These are phyloP conservation scores for Babylonia areolata DNA, from an alignment of 1,140 invertebrate genomes.

Conservation along the genomic window DNA sequence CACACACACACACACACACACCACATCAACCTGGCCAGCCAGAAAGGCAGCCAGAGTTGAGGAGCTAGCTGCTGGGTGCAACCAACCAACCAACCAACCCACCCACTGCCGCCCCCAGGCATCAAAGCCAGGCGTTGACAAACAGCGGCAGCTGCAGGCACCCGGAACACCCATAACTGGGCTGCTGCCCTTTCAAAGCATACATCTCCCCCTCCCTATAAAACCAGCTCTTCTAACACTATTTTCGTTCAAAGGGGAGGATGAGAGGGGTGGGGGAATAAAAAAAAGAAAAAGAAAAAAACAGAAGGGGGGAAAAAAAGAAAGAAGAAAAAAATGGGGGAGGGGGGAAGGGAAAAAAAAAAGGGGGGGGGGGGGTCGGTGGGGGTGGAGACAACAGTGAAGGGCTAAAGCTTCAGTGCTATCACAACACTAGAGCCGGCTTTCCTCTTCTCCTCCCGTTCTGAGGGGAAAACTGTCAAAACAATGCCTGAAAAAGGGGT, in stretches of 20 bases:
- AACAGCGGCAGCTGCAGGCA: not conserved
- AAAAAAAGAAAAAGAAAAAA: not conserved
- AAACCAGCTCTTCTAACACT: not conserved
- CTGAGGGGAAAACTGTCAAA: not conserved
- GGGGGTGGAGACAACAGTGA: not conserved
- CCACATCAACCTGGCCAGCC: too few relatives aligned
- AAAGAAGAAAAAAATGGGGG: not conserved
- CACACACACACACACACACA: too few relatives aligned
- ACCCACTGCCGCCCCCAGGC: too few relatives aligned
- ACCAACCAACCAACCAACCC: too few relatives aligned
- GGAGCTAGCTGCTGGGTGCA: too few relatives aligned
- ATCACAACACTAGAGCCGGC: not conserved
- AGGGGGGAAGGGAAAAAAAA: too few relatives aligned
- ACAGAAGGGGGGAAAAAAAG: not conserved
- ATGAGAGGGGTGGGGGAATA: not conserved
- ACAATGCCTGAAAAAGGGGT: not conserved
- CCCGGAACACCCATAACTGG: not conserved
- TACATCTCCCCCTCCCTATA: not conserved
- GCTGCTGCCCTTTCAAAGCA: not conserved
- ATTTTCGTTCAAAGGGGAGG: not conserved
- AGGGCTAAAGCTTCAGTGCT: not conserved
- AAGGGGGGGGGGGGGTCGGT: too few relatives aligned
- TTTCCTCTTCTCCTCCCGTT: too few relatives aligned
- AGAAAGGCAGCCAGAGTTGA: too few relatives aligned
- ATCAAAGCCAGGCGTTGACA: conserved; percentile 13